Conservation (phyloP, 2,888 invertebrate genomes). For the Gymnoscelis rufifasciata region DNA sequence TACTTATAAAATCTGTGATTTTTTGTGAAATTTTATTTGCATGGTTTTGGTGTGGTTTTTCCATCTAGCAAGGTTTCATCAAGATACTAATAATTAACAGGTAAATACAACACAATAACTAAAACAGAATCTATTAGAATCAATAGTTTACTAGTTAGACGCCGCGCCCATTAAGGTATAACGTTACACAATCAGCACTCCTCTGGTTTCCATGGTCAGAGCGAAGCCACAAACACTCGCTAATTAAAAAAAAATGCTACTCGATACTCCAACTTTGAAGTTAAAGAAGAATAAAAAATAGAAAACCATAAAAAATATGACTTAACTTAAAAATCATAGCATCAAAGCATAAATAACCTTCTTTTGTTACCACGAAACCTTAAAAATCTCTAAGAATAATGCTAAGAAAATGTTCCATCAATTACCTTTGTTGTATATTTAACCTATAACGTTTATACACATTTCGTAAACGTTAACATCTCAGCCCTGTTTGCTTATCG, state of each 20-base stretch:
- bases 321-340: conserved; percentile 1
- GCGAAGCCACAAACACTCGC: conserved; percentile 58
- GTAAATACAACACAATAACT: no score
- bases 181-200: conserved; percentile 60
- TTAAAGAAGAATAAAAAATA: conserved; percentile 4
- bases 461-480: neutral
- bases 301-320: conserved; percentile 14
- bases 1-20: no score
- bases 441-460: neutral
- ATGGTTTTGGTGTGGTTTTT: no score
- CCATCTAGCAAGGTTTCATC: no score
- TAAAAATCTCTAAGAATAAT: no score
- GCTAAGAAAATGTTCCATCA: no score
- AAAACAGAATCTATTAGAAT: neutral
- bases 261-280: conserved; percentile 32
- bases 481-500: neutral
- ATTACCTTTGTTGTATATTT: neutral
- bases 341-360: neutral
- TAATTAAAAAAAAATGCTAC: conserved; percentile 51
- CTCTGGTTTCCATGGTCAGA: conserved; percentile 68
- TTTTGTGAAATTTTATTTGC: no score
- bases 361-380: neutral
- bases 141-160: conserved; percentile 45
- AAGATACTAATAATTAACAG: no score
- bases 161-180: conserved; percentile 48